These are phyloP conservation scores for Mythimna impura DNA, from an alignment of 2,888 invertebrate genomes.

Conservation along the genomic window DNA sequence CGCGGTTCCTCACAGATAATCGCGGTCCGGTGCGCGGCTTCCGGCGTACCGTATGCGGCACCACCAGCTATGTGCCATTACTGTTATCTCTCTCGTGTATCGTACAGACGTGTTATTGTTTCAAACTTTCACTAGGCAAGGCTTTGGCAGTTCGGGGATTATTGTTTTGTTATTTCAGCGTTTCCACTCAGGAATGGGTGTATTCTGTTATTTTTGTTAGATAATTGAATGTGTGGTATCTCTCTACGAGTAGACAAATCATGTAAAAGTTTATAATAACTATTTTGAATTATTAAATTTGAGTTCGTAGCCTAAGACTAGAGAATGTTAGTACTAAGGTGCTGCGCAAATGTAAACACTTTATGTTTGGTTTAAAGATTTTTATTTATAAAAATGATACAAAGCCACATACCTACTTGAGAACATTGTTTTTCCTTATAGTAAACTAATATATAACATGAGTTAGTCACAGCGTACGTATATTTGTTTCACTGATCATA, in stretches of 20 bases:
- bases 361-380: too few species aligned
- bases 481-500: too few species aligned
- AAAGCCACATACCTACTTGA: too few species aligned
- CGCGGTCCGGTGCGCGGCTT: constrained; percentile 1
- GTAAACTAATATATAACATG: too few species aligned
- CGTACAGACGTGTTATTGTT: constrained; percentile 9
- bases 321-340: too few species aligned
- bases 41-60: not conserved
- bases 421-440: too few species aligned
- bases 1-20: not conserved
- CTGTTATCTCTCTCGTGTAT: constrained; percentile 3
- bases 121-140: constrained; percentile 1
- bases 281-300: constrained; percentile 2
- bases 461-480: too few species aligned
- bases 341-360: too few species aligned
- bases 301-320: not conserved
- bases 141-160: not conserved
- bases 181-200: not conserved
- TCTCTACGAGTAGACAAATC: not conserved
- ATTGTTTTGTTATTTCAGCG: constrained; percentile 9
- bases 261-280: not conserved
- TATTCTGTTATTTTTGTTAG: not conserved
- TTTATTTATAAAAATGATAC: too few species aligned
- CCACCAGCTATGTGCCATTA: constrained; percentile 8
- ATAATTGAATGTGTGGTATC: not conserved